A percentile compares a stretch with the other conserved stretches of the same genome.
Evolutionary conservation across 2,113 vertebrate genomes (phyloP).

Genomic region (Antechinus flavipes): DNA sequence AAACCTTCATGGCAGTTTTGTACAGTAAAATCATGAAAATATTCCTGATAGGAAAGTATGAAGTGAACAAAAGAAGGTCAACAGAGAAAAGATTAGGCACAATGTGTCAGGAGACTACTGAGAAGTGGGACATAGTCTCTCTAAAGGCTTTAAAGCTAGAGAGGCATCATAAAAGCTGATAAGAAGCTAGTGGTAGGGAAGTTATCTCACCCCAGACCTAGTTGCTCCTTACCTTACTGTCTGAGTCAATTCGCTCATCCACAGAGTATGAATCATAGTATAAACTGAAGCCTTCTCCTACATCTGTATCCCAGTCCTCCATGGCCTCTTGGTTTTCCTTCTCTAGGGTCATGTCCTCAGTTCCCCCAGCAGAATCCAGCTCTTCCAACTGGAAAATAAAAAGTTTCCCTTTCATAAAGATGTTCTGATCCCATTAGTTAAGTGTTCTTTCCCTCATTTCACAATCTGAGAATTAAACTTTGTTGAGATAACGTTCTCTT

Average conservation of each 20-base stretch:
- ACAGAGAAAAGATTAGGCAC: background rate
- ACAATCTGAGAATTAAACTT: background rate
- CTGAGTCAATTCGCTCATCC: constrained; percentile 86
- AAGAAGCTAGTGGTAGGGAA: background rate
- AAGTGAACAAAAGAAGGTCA: background rate
- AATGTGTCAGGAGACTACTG: background rate
- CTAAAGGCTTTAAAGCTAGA: background rate
- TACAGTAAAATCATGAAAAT: background rate
- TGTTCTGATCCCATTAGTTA: background rate
- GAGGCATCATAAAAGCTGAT: background rate
- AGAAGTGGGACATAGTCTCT: background rate
- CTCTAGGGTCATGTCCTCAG: constrained; percentile 66
- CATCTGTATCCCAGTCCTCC: constrained; percentile 85
- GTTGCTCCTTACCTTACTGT: constrained; percentile 85
- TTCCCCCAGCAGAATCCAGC: constrained; percentile 62
- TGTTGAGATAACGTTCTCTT: background rate
- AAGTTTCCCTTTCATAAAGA: background rate
- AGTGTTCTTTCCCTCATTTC: background rate
- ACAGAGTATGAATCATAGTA: constrained; percentile 85
- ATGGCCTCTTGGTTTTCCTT: constrained; percentile 66
- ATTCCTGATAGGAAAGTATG: background rate
- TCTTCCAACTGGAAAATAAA: constrained; percentile 70
- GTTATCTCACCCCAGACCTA: background rate
- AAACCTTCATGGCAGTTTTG: background rate
- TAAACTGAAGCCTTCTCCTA: constrained; percentile 84